phyloP scores from a whole-genome alignment of 2,888 invertebrate genomes.

The Drosophila heteroneura region DNA sequence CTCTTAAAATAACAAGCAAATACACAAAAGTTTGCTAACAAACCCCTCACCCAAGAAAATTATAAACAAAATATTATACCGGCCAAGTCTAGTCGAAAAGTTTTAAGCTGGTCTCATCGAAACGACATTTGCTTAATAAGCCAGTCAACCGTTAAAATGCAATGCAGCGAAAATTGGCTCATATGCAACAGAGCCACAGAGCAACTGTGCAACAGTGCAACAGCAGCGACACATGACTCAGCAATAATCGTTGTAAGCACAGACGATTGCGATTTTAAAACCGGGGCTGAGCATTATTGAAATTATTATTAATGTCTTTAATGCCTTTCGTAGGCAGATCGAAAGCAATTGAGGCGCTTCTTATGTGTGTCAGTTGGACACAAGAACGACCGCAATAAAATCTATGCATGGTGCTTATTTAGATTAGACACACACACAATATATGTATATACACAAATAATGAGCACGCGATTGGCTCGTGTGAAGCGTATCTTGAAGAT shows the following conservation, averaged over 20 bases:
- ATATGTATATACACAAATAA: background rate
- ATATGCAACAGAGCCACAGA: slow-evolving; percentile 21
- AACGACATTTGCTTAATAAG: slow-evolving; percentile 34
- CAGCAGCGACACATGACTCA: slow-evolving; percentile 23
- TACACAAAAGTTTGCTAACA: slow-evolving; percentile 12
- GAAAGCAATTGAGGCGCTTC: slow-evolving; percentile 37
- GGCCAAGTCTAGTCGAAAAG: background rate
- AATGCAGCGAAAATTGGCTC: slow-evolving; percentile 41
- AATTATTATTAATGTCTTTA: slow-evolving; percentile 29
- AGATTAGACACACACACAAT: slow-evolving; percentile 22
- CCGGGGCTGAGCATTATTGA: slow-evolving; percentile 37
- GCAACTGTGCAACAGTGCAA: slow-evolving; percentile 4
- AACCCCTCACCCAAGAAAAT: background rate
- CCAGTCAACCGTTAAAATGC: slow-evolving; percentile 43
- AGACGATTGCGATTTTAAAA: background rate
- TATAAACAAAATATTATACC: background rate
- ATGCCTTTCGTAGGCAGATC: slow-evolving; percentile 19
- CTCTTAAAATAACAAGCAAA: slow-evolving; percentile 70
- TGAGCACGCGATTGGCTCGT: slow-evolving; percentile 31
- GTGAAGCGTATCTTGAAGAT: slow-evolving; percentile 46
- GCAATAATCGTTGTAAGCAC: background rate
- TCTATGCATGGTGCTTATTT: slow-evolving; percentile 40
- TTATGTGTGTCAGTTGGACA: slow-evolving; percentile 51
- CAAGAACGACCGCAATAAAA: slow-evolving; percentile 15
- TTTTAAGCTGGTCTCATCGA: slow-evolving; percentile 25